phyloP scores from a whole-genome alignment of 2,888 invertebrate genomes.

The Acleris holmiana region DNA sequence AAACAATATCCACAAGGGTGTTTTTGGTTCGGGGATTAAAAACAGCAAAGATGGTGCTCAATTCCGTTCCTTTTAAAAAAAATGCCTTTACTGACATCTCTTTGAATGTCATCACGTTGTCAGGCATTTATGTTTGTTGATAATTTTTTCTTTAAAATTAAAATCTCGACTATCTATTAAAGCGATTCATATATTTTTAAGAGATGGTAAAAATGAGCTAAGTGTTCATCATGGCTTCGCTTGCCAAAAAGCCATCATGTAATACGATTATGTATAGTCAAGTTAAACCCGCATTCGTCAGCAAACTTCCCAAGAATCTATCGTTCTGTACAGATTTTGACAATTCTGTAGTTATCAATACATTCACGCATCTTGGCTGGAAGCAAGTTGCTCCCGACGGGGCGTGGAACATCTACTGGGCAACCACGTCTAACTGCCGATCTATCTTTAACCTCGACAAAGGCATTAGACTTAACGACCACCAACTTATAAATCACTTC shows the following conservation, averaged over 20 bases:
- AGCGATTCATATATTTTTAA: not conserved
- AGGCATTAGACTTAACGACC: conserved; percentile 93
- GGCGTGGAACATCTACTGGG: conserved; percentile 97
- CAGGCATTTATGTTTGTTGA: not conserved
- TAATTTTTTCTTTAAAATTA: too few species aligned
- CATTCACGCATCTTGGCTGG: conserved; percentile 95
- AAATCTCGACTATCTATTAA: too few species aligned
- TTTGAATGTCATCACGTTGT: not conserved
- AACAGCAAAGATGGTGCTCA: too few species aligned
- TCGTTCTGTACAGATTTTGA: conserved; percentile 91
- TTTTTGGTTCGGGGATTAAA: too few species aligned
- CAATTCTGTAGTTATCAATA: conserved; percentile 93
- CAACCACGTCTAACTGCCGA: conserved; percentile 91
- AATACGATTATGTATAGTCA: conserved; percentile 1
- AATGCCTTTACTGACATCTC: not conserved
- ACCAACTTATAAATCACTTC: conserved; percentile 95
- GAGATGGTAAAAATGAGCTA: not conserved
- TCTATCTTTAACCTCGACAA: conserved; percentile 93
- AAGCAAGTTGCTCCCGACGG: conserved; percentile 91
- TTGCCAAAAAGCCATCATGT: conserved; percentile 3
- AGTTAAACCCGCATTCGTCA: conserved; percentile 2
- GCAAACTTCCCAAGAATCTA: conserved; percentile 61
- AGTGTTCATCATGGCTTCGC: conserved; percentile 8
- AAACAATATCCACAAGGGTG: too few species aligned
- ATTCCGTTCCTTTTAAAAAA: not conserved